These are phyloP conservation scores for Orchesella cincta DNA, from an alignment of 1,140 invertebrate genomes.

Conservation along the genomic window DNA sequence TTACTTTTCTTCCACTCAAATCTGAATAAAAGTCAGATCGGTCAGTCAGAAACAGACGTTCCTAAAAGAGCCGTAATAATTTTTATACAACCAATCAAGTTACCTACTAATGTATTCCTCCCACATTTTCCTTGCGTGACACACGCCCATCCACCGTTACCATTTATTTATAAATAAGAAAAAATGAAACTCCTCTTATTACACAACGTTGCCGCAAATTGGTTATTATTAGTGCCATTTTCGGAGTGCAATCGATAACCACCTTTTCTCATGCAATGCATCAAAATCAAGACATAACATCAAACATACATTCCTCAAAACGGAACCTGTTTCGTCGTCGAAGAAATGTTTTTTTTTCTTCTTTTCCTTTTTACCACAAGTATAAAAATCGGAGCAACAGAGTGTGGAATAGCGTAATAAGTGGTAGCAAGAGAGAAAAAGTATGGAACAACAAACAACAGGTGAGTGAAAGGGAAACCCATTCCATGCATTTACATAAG, in stretches of 20 bases:
- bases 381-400: not conserved
- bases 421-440: not conserved
- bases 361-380: not conserved
- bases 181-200: too few species aligned
- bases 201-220: not conserved
- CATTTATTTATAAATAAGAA: too few species aligned
- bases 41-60: too few species aligned
- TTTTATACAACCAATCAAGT: too few species aligned
- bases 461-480: constrained; percentile 12
- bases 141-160: too few species aligned
- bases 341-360: not conserved
- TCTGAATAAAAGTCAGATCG: too few species aligned
- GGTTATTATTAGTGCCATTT: constrained; percentile 7
- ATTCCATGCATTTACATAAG: constrained; percentile 21
- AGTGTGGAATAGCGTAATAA: constrained; percentile 10
- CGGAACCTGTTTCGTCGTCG: not conserved
- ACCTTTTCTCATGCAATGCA: constrained; percentile 3
- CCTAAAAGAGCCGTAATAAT: too few species aligned
- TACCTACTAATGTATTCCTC: too few species aligned
- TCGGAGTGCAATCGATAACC: constrained; percentile 1
- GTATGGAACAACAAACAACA: constrained; percentile 27
- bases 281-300: constrained; percentile 2
- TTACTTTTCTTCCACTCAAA: too few species aligned
- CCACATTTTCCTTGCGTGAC: too few species aligned
- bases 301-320: not conserved